Percentiles rank a stretch among this genome's conserved stretches.
These are phyloP conservation scores for Phyllotreta cruciferae DNA, from an alignment of 2,888 invertebrate genomes.

Conservation along the genomic window DNA sequence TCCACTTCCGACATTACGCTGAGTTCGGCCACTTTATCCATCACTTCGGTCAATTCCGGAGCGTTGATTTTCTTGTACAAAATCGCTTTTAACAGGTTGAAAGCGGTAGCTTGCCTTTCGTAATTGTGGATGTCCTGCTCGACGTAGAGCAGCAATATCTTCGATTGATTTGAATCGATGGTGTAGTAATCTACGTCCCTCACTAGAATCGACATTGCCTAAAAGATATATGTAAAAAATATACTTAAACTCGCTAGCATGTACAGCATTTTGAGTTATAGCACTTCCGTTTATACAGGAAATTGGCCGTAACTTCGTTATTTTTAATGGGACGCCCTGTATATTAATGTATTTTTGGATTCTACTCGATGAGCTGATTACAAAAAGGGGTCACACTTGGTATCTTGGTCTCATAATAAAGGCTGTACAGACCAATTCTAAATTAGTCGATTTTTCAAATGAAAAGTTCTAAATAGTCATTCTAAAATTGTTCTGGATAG, in stretches of 20 bases:
- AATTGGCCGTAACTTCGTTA: no score
- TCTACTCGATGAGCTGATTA: no score
- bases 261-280: no score
- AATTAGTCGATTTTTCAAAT: no score
- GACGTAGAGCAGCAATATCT: constrained; percentile 82
- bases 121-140: constrained; percentile 89
- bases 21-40: constrained; percentile 81
- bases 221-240: constrained; percentile 45
- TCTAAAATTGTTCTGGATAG: no score
- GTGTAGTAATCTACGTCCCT: constrained; percentile 78
- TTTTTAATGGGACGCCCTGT: no score
- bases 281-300: no score
- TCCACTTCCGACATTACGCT: constrained; percentile 78
- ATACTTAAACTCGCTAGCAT: not conserved
- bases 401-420: no score
- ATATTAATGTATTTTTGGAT: no score
- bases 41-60: constrained; percentile 78
- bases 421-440: no score
- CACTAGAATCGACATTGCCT: constrained; percentile 82
- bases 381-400: no score
- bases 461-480: no score
- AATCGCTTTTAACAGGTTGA: constrained; percentile 84
- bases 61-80: constrained; percentile 76
- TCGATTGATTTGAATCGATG: constrained; percentile 77
- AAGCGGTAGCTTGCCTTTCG: constrained; percentile 86